Evolutionary conservation across 2,113 vertebrate species (phyloP).

Genomic region (Coptodon bakossiorum): DNA sequence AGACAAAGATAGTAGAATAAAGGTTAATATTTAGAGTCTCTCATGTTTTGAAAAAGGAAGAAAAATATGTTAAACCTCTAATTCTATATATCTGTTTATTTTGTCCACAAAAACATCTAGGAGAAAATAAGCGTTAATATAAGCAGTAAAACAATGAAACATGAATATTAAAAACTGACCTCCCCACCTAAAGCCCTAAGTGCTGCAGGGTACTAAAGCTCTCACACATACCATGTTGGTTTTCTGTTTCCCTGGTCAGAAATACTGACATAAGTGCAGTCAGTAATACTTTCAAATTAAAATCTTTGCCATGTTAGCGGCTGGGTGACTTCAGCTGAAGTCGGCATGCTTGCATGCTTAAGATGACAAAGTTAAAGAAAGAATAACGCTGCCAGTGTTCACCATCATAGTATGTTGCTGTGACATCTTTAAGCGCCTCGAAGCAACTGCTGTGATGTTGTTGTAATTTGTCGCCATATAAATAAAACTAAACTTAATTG

Average conservation of each 20-base stretch:
- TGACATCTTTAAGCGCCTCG: not conserved
- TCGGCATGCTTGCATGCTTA: rapidly evolving
- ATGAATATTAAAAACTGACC: not conserved
- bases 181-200: not conserved
- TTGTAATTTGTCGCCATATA: no score
- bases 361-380: not conserved
- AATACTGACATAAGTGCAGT: not conserved
- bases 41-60: not conserved
- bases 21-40: not conserved
- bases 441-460: no score
- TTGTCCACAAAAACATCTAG: not conserved
- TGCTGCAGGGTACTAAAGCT: not conserved
- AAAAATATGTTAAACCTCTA: not conserved
- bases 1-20: not conserved
- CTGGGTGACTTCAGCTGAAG: not conserved
- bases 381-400: not conserved
- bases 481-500: no score
- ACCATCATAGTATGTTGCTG: not conserved
- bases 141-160: not conserved
- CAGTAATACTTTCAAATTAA: not conserved
- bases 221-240: not conserved
- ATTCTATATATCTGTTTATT: not conserved
- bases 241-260: not conserved
- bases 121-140: not conserved
- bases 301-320: not conserved